Percentiles rank a stretch among this genome's conserved stretches.
phyloP scores from a whole-genome alignment of 2,888 invertebrate genomes.

The Anoncus sp. region DNA sequence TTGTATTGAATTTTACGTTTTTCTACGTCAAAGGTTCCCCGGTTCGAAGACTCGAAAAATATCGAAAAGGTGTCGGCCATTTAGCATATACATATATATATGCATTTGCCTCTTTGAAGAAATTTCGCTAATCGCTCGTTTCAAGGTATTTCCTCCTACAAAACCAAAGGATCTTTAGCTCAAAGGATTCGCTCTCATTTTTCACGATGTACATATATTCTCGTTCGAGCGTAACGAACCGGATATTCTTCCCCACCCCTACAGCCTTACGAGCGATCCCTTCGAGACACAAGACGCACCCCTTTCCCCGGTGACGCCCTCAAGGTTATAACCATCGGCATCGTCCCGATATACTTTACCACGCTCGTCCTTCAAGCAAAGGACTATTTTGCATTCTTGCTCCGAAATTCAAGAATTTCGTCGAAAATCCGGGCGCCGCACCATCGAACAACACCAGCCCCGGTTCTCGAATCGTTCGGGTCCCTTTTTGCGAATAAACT shows the following conservation, averaged over 20 bases:
- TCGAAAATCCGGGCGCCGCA: not conserved
- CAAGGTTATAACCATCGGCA: conserved; percentile 53
- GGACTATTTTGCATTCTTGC: conserved; percentile 44
- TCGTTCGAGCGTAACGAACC: conserved; percentile 43
- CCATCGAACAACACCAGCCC: not conserved
- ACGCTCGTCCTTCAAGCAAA: conserved; percentile 6
- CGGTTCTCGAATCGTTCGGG: not conserved
- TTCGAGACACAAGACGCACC: conserved; percentile 42
- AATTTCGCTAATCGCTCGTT: conserved; percentile 53
- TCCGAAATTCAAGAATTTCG: conserved; percentile 31
- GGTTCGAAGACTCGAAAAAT: not conserved
- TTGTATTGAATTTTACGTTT: conserved; percentile 15
- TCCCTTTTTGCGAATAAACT: conserved; percentile 15
- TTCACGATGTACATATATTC: conserved; percentile 52
- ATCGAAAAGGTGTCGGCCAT: not conserved
- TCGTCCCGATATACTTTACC: conserved; percentile 12
- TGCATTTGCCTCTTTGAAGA: conserved; percentile 7
- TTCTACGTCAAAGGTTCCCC: not conserved
- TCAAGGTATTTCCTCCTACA: conserved; percentile 39
- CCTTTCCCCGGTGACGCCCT: conserved; percentile 48
- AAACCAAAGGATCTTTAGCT: conserved; percentile 20
- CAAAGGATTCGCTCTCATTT: conserved; percentile 59
- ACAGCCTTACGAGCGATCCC: conserved; percentile 32
- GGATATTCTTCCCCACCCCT: not conserved
- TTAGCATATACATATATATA: not conserved